phyloP scores from a whole-genome alignment of 2,113 vertebrate genomes.

The Artemisiospiza belli region DNA sequence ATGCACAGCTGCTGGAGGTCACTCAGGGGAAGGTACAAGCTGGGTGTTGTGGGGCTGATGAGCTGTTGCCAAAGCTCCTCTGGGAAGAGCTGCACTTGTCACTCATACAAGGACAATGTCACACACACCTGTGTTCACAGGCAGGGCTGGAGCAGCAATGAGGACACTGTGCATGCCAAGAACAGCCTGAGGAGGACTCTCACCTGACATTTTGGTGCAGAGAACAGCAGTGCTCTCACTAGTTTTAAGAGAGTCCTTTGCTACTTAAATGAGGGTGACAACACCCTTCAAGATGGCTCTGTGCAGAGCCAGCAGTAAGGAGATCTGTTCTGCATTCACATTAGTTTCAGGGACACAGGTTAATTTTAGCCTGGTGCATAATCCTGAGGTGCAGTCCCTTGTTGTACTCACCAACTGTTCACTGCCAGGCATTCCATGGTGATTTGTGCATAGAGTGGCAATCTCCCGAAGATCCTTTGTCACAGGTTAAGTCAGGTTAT shows the following conservation, averaged over 20 bases:
- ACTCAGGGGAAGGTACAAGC: neutral
- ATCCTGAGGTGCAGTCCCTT: neutral
- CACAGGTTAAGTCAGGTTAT: constrained; percentile 5
- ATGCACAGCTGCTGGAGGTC: neutral
- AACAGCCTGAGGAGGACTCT: neutral
- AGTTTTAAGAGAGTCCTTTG: neutral
- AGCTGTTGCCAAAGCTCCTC: neutral
- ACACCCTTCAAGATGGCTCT: neutral
- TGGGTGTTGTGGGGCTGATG: neutral
- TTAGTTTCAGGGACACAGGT: neutral
- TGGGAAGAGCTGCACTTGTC: neutral
- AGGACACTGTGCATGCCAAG: fast-evolving
- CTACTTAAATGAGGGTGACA: neutral
- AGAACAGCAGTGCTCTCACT: neutral
- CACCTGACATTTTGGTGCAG: neutral
- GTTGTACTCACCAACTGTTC: neutral
- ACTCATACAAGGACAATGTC: neutral
- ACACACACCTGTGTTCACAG: neutral
- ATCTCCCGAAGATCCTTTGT: neutral
- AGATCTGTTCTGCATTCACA: neutral
- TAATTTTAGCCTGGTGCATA: neutral
- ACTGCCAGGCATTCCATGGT: neutral
- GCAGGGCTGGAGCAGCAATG: neutral
- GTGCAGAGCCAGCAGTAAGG: neutral
- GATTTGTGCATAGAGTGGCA: neutral